phyloP scores from a whole-genome alignment of 2,888 invertebrate genomes.

The Drosophila neonasuta region DNA sequence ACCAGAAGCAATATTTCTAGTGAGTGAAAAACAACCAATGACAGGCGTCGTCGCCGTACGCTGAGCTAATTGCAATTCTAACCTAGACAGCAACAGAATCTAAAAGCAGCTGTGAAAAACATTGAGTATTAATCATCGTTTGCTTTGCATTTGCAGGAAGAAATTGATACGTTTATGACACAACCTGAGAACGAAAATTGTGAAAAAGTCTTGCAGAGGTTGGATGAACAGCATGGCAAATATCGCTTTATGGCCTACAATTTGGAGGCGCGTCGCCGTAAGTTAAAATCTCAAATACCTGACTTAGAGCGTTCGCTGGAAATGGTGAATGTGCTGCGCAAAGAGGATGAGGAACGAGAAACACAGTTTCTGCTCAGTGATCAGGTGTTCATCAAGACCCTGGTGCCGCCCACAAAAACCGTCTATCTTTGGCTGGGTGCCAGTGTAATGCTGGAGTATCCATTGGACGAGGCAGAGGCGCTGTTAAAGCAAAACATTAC shows the following conservation, averaged over 20 bases:
- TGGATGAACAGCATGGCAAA: slow-evolving; percentile 97
- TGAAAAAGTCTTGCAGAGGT: slow-evolving; percentile 91
- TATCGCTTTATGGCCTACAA: slow-evolving; percentile 99
- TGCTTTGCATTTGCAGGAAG: slow-evolving; percentile 86
- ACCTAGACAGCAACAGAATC: slow-evolving; percentile 55
- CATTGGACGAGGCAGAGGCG: slow-evolving; percentile 93
- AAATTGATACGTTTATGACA: slow-evolving; percentile 96
- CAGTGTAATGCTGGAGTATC: slow-evolving; percentile 98
- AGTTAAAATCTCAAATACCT: slow-evolving; percentile 95
- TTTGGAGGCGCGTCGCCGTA: slow-evolving; percentile 91
- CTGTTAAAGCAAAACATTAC: slow-evolving; percentile 91
- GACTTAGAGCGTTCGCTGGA: slow-evolving; percentile 95
- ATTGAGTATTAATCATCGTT: slow-evolving; percentile 48
- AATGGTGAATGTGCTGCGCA: slow-evolving; percentile 94
- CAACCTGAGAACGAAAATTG: slow-evolving; percentile 91
- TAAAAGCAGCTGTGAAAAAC: slow-evolving; percentile 45
- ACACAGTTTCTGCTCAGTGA: slow-evolving; percentile 96
- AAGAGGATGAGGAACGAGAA: slow-evolving; percentile 89
- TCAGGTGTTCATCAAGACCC: slow-evolving; percentile 92
- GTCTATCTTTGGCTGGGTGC: slow-evolving; percentile 93
- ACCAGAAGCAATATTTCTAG: slow-evolving; percentile 94
- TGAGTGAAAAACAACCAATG: slow-evolving; percentile 83
- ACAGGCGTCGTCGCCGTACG: slow-evolving; percentile 10
- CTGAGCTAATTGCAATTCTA: slow-evolving; percentile 47
- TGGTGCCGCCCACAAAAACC: slow-evolving; percentile 93